Base-by-base conservation (phyloP, 2,113 vertebrate genomes). In the Callospermophilus lateralis region DNA sequence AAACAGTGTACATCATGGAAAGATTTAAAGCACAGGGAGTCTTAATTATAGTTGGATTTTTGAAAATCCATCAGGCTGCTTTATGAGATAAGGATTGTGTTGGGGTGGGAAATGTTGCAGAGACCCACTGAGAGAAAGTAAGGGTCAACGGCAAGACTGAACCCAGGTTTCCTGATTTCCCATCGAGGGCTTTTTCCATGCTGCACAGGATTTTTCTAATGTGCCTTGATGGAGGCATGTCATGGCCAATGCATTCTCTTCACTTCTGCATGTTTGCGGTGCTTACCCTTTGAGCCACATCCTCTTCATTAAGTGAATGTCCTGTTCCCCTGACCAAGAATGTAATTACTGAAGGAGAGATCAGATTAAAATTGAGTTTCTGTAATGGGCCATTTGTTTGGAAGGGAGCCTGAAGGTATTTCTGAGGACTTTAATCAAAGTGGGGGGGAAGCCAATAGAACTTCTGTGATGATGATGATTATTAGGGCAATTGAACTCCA, bases 321-420 rank as follows among this genome's bases (percentile, higher is more conserved):
- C 98, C 96, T 96, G 51, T 97, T 95, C 89, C 89, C 63, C 86
- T 95, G 96, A 79, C 89, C 94, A 94, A 97, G 97, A 97, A 98
- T 95, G 94, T 93, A 98, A 98, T 98, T 97, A 97, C 96, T 9
- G 94, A 98, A 98, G 96, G 97, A 97, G 97, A 97, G 73, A 98
- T 98, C 92, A 97, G 94, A 98, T 98, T 98, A 98, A 96, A 98
- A 97, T 93, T 94, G 96, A 97, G 83, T 96, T 98, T 97, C 97
- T 93, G 88, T 97, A 98, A 93, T 84, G 95, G 96, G 72, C 96
- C 95, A 84, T 98, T 98, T 98, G 76, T 97, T 98, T 98, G 95
- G 97, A 98, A 98, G 96, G 97, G 94, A 98, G 98, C 94, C 96
- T 97, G 97, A 98, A 98, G 98, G 98, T 98, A 98, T 97, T 98